Evolutionary conservation across 1,140 invertebrate genomes (phyloP).

Genomic region (Triops cancriformis): DNA sequence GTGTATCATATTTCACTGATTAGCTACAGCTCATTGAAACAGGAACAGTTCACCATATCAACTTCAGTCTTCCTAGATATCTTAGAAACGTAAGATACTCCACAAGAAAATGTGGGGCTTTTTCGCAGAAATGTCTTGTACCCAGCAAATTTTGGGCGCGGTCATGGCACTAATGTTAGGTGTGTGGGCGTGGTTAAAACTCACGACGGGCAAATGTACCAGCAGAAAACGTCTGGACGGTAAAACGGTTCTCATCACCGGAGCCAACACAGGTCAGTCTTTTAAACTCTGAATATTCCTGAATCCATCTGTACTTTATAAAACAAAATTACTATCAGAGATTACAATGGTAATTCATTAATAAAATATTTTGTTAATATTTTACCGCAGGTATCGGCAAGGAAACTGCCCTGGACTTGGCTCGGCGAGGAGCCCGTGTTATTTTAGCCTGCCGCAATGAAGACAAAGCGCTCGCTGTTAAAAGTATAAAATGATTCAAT

Average conservation of each 20-base stretch:
- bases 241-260: slow-evolving; percentile 84
- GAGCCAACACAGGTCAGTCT: slow-evolving; percentile 64
- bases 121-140: background rate
- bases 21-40: too few relatives aligned
- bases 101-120: background rate
- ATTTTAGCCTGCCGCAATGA: slow-evolving; percentile 46
- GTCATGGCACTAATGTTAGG: background rate
- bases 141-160: background rate
- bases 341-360: too few relatives aligned
- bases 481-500: slow-evolving; percentile 25
- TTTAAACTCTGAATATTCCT: too few relatives aligned
- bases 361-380: too few relatives aligned
- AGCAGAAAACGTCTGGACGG: slow-evolving; percentile 53
- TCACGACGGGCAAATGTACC: slow-evolving; percentile 22
- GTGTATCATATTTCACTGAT: too few relatives aligned
- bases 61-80: background rate
- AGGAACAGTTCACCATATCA: background rate
- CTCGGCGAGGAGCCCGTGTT: slow-evolving; percentile 39
- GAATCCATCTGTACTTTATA: too few relatives aligned
- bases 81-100: background rate
- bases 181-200: slow-evolving; percentile 15
- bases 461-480: slow-evolving; percentile 36
- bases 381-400: slow-evolving; percentile 40
- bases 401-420: slow-evolving; percentile 40
- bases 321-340: too few relatives aligned